A percentile compares a stretch with the other conserved stretches of the same genome.
phyloP scores from a whole-genome alignment of 2,888 invertebrate species.

The Chalcis sispes region DNA sequence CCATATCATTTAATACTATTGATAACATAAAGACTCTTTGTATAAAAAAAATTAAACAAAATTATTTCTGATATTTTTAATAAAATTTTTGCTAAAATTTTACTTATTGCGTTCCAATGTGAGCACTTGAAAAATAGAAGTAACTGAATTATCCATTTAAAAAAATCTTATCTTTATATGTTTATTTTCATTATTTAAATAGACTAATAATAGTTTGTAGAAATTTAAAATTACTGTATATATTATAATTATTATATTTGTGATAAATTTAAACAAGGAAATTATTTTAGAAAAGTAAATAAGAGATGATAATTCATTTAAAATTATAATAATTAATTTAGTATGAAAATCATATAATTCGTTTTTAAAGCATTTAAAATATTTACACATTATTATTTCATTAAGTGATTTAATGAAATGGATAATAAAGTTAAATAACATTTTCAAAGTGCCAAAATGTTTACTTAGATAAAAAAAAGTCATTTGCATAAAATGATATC shows the following conservation, averaged over 20 bases:
- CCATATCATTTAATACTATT: conserved; percentile 19
- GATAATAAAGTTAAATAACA: conserved; percentile 42
- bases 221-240: conserved; percentile 36
- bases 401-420: conserved; percentile 34
- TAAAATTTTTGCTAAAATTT: not conserved
- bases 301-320: no score
- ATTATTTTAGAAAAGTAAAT: no score
- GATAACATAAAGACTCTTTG: conserved; percentile 12
- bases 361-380: not conserved
- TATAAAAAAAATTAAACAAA: no score
- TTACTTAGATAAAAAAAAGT: conserved; percentile 6
- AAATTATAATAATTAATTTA: no score
- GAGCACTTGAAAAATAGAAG: conserved; percentile 29
- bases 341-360: no score
- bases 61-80: no score
- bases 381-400: conserved; percentile 1
- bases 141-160: conserved; percentile 39
- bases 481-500: not conserved
- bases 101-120: conserved; percentile 18
- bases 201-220: conserved; percentile 29
- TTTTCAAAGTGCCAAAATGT: conserved; percentile 54
- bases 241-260: conserved; percentile 36
- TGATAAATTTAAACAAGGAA: no score
- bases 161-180: conserved; percentile 23
- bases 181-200: conserved; percentile 19